Evolutionary conservation across 1,140 invertebrate genomes (phyloP).

Genomic region (Brachionus plicatilis): DNA sequence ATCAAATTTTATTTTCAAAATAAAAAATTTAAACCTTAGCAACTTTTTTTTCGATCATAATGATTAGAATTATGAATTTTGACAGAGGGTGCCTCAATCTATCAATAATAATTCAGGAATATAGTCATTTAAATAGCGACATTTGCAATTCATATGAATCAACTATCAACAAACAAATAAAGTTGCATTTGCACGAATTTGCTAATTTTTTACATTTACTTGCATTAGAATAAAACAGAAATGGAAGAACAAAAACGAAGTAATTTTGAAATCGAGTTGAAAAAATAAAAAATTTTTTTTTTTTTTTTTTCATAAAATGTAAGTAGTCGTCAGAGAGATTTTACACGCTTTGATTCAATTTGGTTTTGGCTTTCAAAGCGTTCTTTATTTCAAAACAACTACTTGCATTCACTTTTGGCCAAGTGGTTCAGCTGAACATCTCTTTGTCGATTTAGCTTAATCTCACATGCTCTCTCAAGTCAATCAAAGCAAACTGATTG

Average conservation of each 20-base stretch:
- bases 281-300: background rate
- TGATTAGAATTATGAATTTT: background rate
- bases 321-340: background rate
- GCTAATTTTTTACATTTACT: background rate
- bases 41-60: background rate
- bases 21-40: background rate
- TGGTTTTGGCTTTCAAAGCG: background rate
- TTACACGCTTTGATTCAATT: background rate
- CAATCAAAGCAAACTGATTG: background rate
- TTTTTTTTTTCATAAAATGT: background rate
- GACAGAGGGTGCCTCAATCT: background rate
- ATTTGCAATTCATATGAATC: background rate
- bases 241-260: constrained; percentile 25
- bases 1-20: background rate
- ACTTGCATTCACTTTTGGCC: constrained; percentile 8
- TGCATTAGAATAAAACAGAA: constrained; percentile 14
- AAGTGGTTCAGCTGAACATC: background rate
- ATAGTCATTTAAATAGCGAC: background rate
- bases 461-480: background rate
- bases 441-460: background rate
- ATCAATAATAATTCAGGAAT: background rate
- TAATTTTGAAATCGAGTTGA: background rate
- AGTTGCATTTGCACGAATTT: constrained; percentile 18
- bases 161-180: background rate
- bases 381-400: background rate